Base-by-base conservation (phyloP, 2,113 vertebrate species). In the Lamprotornis superbus region DNA sequence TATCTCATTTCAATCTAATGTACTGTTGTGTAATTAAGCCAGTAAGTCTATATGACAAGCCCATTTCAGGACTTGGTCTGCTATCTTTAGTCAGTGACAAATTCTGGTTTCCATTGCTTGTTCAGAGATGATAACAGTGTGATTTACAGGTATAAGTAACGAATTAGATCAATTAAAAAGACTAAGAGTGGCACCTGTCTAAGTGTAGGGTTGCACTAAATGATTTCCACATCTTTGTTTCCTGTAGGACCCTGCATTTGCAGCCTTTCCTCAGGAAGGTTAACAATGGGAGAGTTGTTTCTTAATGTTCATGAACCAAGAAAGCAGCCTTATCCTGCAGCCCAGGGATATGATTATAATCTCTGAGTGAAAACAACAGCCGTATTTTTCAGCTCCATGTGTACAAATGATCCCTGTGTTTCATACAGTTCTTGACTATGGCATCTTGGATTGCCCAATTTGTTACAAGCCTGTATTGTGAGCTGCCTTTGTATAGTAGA, bases 101-200 rank as follows among this genome's bases (percentile, higher is more conserved):
- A 96, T 95, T 97, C 95, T 96, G 97, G 96, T 98, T 98, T 98
- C 97, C 93, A 97, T 98, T 98, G 97, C 97, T 98, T 97, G 97
- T 98, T 97, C 83, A 49, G 89, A 96, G 88, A 98, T 97, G 98
- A 99, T 98, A 98, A 98, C 97, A 97, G 98, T 98, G 98, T 98
- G 98, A 99, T 98, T 98, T 98, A 98, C 98, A 98, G 98, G 98
- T 98, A 99, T 98, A 98, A 98, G 98, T 99, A 99, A 99, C 99
- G 99, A 99, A 99, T 99, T 98, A 99, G 98, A 99, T 99, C 98
- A 99, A 99, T 99, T 99, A 99, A 99, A 98, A 98, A 98, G 98
- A 98, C 98, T 96, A 96, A 97, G 97, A 98, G 97, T 98, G 98
- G 98, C 98, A 98, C 98, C 98, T 98, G 98, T 98, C 97, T 64